Evolutionary conservation across 2,888 invertebrate genomes (phyloP).

Genomic region (Adineta ricciae): DNA sequence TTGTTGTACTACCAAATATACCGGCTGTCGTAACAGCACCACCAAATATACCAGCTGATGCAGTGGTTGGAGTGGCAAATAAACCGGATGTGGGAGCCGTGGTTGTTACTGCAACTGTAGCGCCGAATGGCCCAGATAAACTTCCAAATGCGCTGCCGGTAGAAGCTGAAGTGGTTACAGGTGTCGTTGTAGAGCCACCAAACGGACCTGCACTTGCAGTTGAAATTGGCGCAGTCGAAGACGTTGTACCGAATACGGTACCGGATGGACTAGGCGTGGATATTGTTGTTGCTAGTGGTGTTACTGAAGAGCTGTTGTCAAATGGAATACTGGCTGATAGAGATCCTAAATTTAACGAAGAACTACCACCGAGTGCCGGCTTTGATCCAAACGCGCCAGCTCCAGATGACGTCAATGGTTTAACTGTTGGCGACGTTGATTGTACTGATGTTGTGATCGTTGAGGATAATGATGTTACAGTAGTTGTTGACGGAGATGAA

Average conservation of each 20-base stretch:
- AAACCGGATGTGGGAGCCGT: background rate
- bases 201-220: background rate
- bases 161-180: background rate
- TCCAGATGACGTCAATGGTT: background rate
- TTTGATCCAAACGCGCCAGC: background rate
- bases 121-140: background rate
- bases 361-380: background rate
- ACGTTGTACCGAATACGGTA: background rate
- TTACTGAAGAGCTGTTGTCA: background rate
- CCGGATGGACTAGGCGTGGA: background rate
- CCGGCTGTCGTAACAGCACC: too few species aligned
- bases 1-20: background rate
- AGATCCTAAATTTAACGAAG: background rate
- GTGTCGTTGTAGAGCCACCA: background rate
- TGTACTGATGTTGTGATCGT: background rate
- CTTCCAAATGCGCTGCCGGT: background rate
- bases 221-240: background rate
- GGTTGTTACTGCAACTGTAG: background rate
- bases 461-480: background rate
- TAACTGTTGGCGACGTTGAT: background rate
- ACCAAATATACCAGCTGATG: background rate
- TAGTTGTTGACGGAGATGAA: background rate
- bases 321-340: background rate
- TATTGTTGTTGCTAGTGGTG: background rate
- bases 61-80: background rate